Conservation (phyloP, 1,140 invertebrate genomes). For the Drusus annulatus region DNA sequence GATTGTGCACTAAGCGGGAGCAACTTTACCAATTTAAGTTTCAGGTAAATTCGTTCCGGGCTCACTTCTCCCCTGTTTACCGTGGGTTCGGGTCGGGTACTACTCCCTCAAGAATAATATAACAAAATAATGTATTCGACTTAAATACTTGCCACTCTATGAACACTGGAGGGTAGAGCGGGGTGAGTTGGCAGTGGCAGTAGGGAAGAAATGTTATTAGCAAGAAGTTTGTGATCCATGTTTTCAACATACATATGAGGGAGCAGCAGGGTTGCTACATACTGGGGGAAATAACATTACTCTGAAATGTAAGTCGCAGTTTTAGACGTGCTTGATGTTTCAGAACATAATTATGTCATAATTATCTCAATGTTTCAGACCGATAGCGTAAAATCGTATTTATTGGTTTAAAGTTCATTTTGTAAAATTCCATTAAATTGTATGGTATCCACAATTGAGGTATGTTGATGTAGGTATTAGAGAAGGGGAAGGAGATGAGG, state of each 20-base stretch:
- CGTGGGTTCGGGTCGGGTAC: not conserved
- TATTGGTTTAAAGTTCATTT: too few relatives aligned
- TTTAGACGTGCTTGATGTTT: too few relatives aligned
- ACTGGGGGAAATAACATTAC: too few relatives aligned
- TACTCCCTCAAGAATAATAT: constrained; percentile 47
- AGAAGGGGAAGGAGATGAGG: too few relatives aligned
- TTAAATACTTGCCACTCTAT: constrained; percentile 23
- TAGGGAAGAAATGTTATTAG: constrained; percentile 43
- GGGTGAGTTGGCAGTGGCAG: not conserved
- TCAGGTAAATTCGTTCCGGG: constrained; percentile 53
- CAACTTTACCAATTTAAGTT: constrained; percentile 58
- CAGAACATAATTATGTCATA: too few relatives aligned
- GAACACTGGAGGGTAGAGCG: not conserved
- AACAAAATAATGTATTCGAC: constrained; percentile 51
- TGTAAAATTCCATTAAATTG: too few relatives aligned
- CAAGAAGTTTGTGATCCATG: constrained; percentile 37
- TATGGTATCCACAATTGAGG: too few relatives aligned
- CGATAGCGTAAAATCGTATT: too few relatives aligned
- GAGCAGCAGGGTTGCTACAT: too few relatives aligned
- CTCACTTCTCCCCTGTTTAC: not conserved
- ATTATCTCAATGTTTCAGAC: too few relatives aligned
- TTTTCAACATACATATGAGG: not conserved
- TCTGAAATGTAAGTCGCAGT: too few relatives aligned
- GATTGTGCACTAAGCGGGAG: constrained; percentile 23
- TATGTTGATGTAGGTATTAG: too few relatives aligned